phyloP scores from a whole-genome alignment of 2,113 vertebrate genomes.

The Telmatochromis brachygnathus region DNA sequence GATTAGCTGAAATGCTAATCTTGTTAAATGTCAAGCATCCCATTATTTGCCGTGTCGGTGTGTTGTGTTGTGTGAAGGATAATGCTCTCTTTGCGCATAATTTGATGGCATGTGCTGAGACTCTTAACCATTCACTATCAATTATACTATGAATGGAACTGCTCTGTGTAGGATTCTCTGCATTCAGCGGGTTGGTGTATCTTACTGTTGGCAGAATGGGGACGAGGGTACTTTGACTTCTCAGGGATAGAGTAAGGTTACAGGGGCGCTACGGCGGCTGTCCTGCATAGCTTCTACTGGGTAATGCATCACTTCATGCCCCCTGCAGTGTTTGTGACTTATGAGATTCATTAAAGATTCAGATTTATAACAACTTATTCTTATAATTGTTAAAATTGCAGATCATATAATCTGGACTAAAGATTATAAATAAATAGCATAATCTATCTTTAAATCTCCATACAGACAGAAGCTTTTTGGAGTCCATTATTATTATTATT shows the following conservation, averaged over 20 bases:
- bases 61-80: background rate
- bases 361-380: background rate
- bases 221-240: conserved; percentile 12
- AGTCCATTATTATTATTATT: background rate
- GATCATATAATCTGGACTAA: background rate
- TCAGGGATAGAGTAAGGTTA: background rate
- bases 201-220: conserved; percentile 25
- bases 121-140: conserved; percentile 1
- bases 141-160: background rate
- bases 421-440: background rate
- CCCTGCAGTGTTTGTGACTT: background rate
- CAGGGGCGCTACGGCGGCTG: background rate
- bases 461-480: background rate
- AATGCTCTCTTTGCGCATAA: background rate
- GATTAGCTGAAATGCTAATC: conserved; percentile 21
- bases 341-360: background rate
- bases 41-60: background rate
- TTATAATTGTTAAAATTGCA: background rate
- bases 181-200: background rate
- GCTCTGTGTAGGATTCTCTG: background rate
- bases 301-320: fast-evolving
- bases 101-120: conserved; percentile 15
- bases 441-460: background rate
- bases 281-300: background rate
- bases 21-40: background rate